phyloP scores from a whole-genome alignment of 2,888 invertebrate genomes.

The Copidosoma aretas region DNA sequence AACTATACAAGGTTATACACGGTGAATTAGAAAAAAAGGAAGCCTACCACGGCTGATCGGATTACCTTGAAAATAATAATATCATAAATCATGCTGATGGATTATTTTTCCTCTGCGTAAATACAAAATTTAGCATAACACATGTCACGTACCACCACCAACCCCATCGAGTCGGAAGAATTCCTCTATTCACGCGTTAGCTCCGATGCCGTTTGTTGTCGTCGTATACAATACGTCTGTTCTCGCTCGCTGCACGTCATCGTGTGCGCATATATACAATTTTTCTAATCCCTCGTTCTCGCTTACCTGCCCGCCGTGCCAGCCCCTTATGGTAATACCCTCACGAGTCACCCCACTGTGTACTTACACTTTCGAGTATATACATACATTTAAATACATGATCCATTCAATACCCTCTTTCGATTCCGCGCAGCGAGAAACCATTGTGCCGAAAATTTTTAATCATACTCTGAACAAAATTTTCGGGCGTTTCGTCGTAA shows the following conservation, averaged over 20 bases:
- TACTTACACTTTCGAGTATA: not conserved
- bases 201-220: not conserved
- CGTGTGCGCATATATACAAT: not conserved
- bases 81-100: conserved; percentile 5
- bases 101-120: conserved; percentile 15
- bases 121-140: conserved; percentile 16
- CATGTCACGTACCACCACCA: not conserved
- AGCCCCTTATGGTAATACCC: not conserved
- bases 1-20: no score
- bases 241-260: no score
- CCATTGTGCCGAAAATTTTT: no score
- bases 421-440: no score
- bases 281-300: not conserved
- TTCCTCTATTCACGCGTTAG: not conserved
- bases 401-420: not conserved
- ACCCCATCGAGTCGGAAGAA: not conserved
- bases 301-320: not conserved
- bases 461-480: no score
- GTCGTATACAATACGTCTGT: not conserved
- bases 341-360: not conserved
- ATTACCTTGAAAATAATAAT: conserved; percentile 19
- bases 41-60: conserved; percentile 1
- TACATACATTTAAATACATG: not conserved
- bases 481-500: no score
- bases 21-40: no score